Evolutionary conservation across 2,797 vertebrate species (phyloP).

Genomic region (Odontamblyopus lacepedii): DNA sequence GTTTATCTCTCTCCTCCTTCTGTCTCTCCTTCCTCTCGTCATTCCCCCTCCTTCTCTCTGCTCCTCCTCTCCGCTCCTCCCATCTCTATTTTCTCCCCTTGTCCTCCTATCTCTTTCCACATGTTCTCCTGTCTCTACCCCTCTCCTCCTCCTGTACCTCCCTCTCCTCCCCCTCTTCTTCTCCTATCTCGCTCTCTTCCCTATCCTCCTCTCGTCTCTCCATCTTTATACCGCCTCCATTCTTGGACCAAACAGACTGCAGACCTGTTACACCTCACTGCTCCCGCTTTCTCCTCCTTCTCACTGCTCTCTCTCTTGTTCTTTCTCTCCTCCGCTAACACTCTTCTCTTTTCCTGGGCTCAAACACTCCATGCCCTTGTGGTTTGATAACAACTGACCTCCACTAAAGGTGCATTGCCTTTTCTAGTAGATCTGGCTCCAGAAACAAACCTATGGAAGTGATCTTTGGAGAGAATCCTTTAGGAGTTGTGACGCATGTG

Average conservation of each 20-base stretch:
- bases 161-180: not conserved
- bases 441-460: not conserved
- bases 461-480: too few species aligned
- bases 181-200: not conserved
- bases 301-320: not conserved
- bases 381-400: not conserved
- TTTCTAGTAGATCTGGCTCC: not conserved
- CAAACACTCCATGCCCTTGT: not conserved
- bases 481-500: too few species aligned
- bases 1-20: too few species aligned
- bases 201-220: slow-evolving; percentile 7
- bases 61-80: not conserved
- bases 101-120: too few species aligned
- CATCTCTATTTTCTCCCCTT: too few species aligned
- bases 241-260: not conserved
- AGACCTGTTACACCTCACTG: not conserved
- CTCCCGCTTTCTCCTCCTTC: not conserved
- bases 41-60: not conserved
- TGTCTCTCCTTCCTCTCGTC: too few species aligned
- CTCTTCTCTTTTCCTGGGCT: not conserved
- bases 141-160: not conserved
- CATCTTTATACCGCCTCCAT: slow-evolving; percentile 5
- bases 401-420: not conserved
- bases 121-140: too few species aligned
- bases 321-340: not conserved